These are phyloP conservation scores for Desmophyllum pertusum DNA, from an alignment of 92 coral and sea anemone genomes.

Conservation along the genomic window DNA sequence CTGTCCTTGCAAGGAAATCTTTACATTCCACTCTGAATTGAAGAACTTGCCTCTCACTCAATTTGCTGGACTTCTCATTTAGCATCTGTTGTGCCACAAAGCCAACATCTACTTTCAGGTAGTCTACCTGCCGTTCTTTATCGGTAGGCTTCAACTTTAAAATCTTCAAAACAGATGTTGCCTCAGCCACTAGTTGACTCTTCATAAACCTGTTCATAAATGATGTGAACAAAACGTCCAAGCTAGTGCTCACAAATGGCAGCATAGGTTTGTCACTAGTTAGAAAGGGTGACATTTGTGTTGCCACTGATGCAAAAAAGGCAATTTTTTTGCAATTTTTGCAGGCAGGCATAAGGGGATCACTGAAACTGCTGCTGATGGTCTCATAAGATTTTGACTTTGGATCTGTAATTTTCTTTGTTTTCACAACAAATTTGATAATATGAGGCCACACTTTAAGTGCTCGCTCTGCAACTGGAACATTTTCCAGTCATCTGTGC, in stretches of 20 bases:
- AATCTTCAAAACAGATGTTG: slow-evolving; percentile 46
- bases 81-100: slow-evolving; percentile 42
- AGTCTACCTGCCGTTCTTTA: slow-evolving; percentile 42
- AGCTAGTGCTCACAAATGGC: slow-evolving; percentile 37
- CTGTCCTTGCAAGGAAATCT: slow-evolving; percentile 35
- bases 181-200: slow-evolving; percentile 38
- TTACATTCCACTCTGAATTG: slow-evolving; percentile 29
- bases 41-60: slow-evolving; percentile 32
- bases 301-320: slow-evolving; percentile 47
- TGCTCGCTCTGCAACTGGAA: slow-evolving; percentile 45
- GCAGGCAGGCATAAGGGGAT: slow-evolving; percentile 49
- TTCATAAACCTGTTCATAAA: slow-evolving; percentile 46
- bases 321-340: no score
- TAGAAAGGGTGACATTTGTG: slow-evolving; percentile 49
- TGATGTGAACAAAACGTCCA: slow-evolving; percentile 38
- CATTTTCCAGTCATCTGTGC: slow-evolving; percentile 46
- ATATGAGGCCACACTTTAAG: slow-evolving; percentile 37
- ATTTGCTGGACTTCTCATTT: background rate
- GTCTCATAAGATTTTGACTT: slow-evolving; percentile 41
- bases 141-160: slow-evolving; percentile 46
- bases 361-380: slow-evolving; percentile 35
- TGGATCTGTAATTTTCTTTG: slow-evolving; percentile 23
- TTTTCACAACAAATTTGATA: slow-evolving; percentile 1
- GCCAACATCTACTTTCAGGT: slow-evolving; percentile 40
- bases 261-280: slow-evolving; percentile 43